Percentiles rank a stretch among this genome's conserved stretches.
Evolutionary conservation across 2,888 invertebrate genomes (phyloP).

Genomic region (Dorcus hopei): DNA sequence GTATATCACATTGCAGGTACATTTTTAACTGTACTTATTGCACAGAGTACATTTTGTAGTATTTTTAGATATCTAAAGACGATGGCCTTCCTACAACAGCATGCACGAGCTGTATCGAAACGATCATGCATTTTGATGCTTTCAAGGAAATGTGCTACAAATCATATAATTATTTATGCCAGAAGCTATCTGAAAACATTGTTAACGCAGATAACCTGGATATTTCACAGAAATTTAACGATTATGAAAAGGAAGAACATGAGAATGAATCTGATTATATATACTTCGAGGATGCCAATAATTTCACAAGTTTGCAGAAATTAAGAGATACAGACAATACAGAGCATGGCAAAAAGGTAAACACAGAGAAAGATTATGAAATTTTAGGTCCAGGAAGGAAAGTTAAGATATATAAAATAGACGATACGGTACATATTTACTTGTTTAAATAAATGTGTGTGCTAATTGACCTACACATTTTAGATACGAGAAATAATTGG

Average conservation of each 20-base stretch:
- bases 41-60: not conserved
- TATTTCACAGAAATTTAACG: not conserved
- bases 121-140: slow-evolving; percentile 23
- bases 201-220: not conserved
- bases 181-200: not conserved
- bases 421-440: slow-evolving; percentile 10
- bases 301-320: not conserved
- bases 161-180: slow-evolving; percentile 20
- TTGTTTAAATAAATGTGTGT: too few species aligned
- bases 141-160: slow-evolving; percentile 24
- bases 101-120: slow-evolving; percentile 26
- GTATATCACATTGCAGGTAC: slow-evolving; percentile 23
- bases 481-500: slow-evolving; percentile 24
- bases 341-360: slow-evolving; percentile 2
- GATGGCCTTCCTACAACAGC: slow-evolving; percentile 26
- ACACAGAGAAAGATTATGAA: too few species aligned
- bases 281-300: not conserved
- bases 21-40: not conserved
- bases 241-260: not conserved
- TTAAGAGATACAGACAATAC: not conserved
- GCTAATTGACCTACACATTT: not conserved
- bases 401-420: slow-evolving; percentile 14
- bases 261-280: not conserved
- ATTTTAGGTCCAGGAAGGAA: not conserved
- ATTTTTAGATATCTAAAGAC: slow-evolving; percentile 24